These are phyloP conservation scores for Zingel zingel DNA, from an alignment of 2,113 vertebrate genomes.

Conservation along the genomic window DNA sequence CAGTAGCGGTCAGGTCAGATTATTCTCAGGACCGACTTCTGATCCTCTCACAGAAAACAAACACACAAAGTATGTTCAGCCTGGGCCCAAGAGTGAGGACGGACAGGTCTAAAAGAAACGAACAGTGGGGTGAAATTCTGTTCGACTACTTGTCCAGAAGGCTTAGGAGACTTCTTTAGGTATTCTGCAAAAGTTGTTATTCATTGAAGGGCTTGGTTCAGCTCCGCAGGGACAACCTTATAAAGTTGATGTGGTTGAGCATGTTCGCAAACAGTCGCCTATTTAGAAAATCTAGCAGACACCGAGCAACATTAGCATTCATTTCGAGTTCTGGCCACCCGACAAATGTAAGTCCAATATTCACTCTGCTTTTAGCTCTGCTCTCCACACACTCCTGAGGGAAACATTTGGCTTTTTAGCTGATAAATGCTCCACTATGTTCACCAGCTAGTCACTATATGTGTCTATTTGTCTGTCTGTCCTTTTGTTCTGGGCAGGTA, in stretches of 20 bases:
- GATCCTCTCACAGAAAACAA: not conserved
- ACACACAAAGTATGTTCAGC: not conserved
- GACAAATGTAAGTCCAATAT: not conserved
- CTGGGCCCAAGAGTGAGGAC: not conserved
- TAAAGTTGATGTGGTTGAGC: not conserved
- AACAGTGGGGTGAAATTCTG: not conserved
- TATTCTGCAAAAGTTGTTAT: not conserved
- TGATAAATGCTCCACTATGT: not conserved
- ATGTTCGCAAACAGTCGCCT: not conserved
- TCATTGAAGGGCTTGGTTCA: not conserved
- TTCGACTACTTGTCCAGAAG: not conserved
- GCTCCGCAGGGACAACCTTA: constrained; percentile 2
- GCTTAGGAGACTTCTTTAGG: not conserved
- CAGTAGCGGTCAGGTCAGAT: not conserved
- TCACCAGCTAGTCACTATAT: not conserved
- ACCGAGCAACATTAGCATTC: not conserved
- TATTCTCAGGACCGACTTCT: not conserved
- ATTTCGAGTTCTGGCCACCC: constrained; percentile 1
- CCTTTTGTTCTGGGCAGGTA: not conserved
- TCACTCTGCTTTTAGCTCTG: not conserved
- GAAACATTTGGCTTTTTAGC: not conserved
- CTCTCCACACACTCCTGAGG: not conserved
- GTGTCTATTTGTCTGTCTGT: not conserved
- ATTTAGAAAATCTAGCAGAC: not conserved
- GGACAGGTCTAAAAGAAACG: not conserved